A percentile compares a stretch with the other conserved stretches of the same genome.
Evolutionary conservation across 1,140 invertebrate genomes (phyloP).

Genomic region (Procambarus clarkii): DNA sequence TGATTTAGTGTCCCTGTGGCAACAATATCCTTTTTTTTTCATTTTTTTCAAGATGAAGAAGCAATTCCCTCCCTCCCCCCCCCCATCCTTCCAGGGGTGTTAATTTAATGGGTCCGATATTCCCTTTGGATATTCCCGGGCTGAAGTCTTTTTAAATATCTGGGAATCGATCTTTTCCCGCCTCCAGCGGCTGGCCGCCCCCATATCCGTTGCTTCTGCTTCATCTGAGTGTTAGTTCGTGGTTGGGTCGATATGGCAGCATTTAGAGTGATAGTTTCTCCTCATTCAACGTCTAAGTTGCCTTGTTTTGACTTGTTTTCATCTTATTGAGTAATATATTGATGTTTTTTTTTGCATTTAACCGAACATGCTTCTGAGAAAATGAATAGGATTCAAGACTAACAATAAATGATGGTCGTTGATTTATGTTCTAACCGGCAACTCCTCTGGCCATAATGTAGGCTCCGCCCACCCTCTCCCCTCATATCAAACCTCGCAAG

Average conservation of each 20-base stretch:
- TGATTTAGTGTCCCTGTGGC: background rate
- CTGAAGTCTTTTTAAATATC: conserved; percentile 13
- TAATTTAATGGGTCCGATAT: background rate
- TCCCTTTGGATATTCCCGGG: background rate
- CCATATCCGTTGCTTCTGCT: background rate
- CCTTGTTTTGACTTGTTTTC: background rate
- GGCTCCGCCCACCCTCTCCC: conserved; percentile 61
- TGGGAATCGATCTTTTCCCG: background rate
- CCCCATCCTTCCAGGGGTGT: too few relatives aligned
- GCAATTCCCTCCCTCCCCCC: background rate
- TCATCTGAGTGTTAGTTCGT: background rate
- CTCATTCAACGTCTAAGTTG: background rate
- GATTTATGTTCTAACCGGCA: conserved; percentile 14
- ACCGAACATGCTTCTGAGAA: background rate
- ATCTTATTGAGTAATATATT: background rate
- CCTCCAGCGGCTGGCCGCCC: background rate
- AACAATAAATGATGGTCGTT: conserved; percentile 14
- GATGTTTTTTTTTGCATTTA: too few relatives aligned
- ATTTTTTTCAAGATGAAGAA: background rate
- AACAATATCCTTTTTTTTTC: background rate
- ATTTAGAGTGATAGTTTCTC: background rate
- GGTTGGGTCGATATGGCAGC: background rate
- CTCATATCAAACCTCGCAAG: conserved; percentile 40
- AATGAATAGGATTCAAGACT: background rate
- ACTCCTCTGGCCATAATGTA: conserved; percentile 31